These are phyloP conservation scores for Cebidichthys violaceus DNA, from an alignment of 2,113 vertebrate species.

Conservation along the genomic window DNA sequence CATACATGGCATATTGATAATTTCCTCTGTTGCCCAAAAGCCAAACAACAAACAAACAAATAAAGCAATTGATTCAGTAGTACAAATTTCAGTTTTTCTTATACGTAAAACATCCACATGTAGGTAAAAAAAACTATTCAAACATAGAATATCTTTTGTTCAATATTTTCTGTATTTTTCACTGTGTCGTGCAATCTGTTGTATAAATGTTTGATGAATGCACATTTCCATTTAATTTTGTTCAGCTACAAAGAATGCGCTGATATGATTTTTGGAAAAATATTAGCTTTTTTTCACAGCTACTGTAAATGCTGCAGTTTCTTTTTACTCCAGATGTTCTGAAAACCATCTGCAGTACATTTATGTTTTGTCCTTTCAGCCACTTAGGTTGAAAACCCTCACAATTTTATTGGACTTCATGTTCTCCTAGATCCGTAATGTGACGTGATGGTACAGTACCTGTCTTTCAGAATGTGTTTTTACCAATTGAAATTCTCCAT, in stretches of 20 bases:
- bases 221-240: neutral
- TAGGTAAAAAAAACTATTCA: neutral
- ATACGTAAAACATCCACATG: neutral
- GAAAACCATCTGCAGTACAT: neutral
- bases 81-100: neutral
- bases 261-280: neutral
- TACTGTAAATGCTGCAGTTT: neutral
- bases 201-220: neutral
- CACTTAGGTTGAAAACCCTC: neutral
- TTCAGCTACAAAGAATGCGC: neutral
- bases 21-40: neutral
- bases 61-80: neutral
- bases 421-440: neutral
- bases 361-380: neutral
- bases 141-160: neutral
- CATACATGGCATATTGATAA: neutral
- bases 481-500: neutral
- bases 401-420: neutral
- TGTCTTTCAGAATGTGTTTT: neutral
- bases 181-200: neutral
- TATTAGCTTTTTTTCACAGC: neutral
- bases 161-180: neutral
- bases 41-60: neutral
- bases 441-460: neutral
- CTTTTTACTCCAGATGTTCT: neutral